These are phyloP conservation scores for Bruchidius siliquastri DNA, from an alignment of 2,888 invertebrate genomes.

Conservation along the genomic window DNA sequence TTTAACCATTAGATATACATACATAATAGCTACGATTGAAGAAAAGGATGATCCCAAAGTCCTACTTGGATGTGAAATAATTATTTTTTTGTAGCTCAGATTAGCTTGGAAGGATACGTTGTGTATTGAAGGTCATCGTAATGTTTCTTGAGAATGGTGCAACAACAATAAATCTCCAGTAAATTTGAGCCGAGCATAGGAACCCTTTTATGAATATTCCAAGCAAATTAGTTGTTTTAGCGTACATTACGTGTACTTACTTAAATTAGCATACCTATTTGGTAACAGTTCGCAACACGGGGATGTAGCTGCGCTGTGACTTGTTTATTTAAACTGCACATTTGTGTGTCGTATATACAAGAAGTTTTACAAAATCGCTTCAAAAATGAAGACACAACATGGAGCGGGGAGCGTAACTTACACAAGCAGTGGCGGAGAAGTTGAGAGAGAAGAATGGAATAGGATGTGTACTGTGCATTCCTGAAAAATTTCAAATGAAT, in stretches of 20 bases:
- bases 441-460: too few relatives aligned
- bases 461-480: too few relatives aligned
- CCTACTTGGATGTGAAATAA: too few relatives aligned
- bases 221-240: neutral
- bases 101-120: too few relatives aligned
- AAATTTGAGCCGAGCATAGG: neutral
- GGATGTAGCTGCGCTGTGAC: neutral
- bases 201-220: neutral
- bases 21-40: too few relatives aligned
- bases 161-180: too few relatives aligned
- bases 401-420: neutral
- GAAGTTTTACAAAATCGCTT: neutral
- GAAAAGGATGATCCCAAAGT: too few relatives aligned
- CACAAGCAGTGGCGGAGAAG: neutral
- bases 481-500: too few relatives aligned
- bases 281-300: neutral
- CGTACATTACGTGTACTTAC: neutral
- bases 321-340: neutral
- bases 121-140: too few relatives aligned
- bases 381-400: neutral
- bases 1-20: too few relatives aligned
- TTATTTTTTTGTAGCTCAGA: too few relatives aligned
- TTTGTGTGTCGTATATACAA: neutral
- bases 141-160: too few relatives aligned
- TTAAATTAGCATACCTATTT: neutral